Evolutionary conservation across 2,797 vertebrate species (phyloP).

Genomic region (Pangasius mekongensis): DNA sequence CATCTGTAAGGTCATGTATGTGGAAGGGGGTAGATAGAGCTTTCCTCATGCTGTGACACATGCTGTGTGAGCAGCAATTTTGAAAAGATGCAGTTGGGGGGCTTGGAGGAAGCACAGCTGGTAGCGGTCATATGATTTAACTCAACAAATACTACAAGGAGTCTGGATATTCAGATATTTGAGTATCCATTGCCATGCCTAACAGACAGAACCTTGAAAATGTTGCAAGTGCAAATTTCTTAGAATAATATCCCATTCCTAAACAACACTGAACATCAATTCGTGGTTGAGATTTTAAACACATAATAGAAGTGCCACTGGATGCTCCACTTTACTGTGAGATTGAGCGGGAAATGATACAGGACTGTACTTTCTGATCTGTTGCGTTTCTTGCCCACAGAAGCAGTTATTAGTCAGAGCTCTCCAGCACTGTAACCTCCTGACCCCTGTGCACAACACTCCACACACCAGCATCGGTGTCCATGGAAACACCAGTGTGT

Average conservation of each 20-base stretch:
- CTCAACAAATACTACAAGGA: neutral
- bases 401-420: constrained; percentile 41
- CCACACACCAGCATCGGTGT: constrained; percentile 48
- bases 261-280: neutral
- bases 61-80: neutral
- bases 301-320: neutral
- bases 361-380: neutral
- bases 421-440: constrained; percentile 45
- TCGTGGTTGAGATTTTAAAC: neutral
- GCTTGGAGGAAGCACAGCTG: neutral
- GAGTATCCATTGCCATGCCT: too few relatives aligned
- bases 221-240: neutral
- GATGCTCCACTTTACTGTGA: neutral
- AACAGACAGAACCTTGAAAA: neutral
- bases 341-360: neutral
- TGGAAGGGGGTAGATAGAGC: neutral
- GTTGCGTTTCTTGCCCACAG: constrained; percentile 20
- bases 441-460: constrained; percentile 41
- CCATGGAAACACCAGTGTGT: constrained; percentile 54
- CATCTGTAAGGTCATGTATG: neutral
- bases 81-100: neutral
- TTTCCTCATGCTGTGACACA: neutral
- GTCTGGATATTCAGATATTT: neutral
- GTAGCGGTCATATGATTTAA: neutral
- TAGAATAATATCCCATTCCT: neutral